Conservation (phyloP, 2,113 vertebrate genomes). For the Aythya baeri region DNA sequence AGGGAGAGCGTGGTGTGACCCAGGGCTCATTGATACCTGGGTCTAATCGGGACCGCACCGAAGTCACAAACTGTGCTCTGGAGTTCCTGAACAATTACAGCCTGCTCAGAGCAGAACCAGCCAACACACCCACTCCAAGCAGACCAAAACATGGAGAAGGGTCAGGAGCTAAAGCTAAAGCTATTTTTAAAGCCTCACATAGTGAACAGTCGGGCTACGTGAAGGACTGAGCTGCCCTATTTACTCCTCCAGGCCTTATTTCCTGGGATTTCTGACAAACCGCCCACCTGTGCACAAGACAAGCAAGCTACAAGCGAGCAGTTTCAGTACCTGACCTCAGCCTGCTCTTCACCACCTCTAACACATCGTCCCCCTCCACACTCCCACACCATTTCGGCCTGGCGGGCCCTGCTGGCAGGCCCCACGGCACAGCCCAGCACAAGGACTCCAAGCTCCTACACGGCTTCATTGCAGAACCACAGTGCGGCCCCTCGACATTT, state of each 20-base stretch:
- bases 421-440: not conserved
- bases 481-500: not conserved
- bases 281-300: not conserved
- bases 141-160: not conserved
- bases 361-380: not conserved
- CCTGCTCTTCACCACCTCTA: not conserved
- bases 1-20: not conserved
- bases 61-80: not conserved
- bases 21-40: not conserved
- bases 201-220: fast-evolving
- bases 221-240: not conserved
- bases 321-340: not conserved
- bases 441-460: not conserved
- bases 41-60: not conserved
- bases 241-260: not conserved
- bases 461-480: not conserved
- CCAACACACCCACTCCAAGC: not conserved
- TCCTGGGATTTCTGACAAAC: not conserved
- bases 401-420: not conserved
- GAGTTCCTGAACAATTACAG: not conserved
- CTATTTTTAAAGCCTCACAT: not conserved
- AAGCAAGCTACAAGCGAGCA: not conserved
- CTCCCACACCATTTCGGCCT: not conserved
- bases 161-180: not conserved
- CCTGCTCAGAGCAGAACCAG: not conserved